Evolutionary conservation across 2,797 vertebrate species (phyloP).

Genomic region (Leuciscus waleckii): DNA sequence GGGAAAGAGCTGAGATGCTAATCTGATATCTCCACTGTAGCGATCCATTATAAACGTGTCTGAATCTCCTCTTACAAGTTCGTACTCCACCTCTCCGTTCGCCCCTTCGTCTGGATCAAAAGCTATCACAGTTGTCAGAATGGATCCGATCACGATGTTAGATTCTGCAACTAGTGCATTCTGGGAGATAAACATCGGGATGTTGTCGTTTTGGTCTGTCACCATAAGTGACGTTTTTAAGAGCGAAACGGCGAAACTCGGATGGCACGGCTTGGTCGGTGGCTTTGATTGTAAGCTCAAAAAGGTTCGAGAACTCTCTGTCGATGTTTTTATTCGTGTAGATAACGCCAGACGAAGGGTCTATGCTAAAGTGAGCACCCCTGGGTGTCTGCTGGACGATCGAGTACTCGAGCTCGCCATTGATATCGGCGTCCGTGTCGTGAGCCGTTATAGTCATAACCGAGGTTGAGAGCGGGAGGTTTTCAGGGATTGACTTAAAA

Average conservation of each 20-base stretch:
- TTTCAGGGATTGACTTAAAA: conserved; percentile 95
- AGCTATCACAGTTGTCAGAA: conserved; percentile 91
- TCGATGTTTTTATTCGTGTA: conserved; percentile 91
- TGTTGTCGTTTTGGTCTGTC: conserved; percentile 94
- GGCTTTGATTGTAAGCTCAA: conserved; percentile 94
- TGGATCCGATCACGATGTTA: conserved; percentile 89
- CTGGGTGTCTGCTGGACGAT: conserved; percentile 93
- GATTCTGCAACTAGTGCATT: conserved; percentile 93
- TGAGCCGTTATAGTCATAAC: conserved; percentile 90
- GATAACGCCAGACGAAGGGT: conserved; percentile 85
- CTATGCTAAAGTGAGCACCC: conserved; percentile 90
- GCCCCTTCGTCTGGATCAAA: conserved; percentile 93
- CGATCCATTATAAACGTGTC: conserved; percentile 96
- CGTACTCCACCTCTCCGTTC: conserved; percentile 96
- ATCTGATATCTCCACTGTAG: conserved; percentile 92
- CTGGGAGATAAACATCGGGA: conserved; percentile 90
- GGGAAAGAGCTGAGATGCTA: conserved; percentile 88
- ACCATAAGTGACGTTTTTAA: conserved; percentile 98
- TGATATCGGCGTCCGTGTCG: conserved; percentile 96
- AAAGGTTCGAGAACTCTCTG: conserved; percentile 94
- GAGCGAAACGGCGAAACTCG: conserved; percentile 89
- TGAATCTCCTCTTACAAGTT: conserved; percentile 90
- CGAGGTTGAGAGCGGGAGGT: conserved; percentile 89
- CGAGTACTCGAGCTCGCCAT: conserved; percentile 90
- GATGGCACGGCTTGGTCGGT: conserved; percentile 90